Evolutionary conservation across 2,113 vertebrate genomes (phyloP).

Genomic region (Pan troglodytes): DNA sequence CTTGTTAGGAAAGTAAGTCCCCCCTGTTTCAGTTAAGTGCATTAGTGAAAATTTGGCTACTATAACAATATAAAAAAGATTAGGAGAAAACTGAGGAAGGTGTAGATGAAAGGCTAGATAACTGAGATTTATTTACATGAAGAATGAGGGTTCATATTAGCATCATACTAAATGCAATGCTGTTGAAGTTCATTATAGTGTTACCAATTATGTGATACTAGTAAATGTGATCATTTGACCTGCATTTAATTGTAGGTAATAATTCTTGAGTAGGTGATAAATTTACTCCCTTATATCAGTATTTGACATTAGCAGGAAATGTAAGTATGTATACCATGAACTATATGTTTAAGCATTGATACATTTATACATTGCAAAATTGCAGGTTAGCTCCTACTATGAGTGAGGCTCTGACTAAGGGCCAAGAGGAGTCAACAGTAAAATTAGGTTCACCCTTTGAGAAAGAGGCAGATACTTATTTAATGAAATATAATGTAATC

Average conservation of each 20-base stretch:
- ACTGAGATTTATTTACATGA: conserved; percentile 24
- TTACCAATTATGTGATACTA: conserved; percentile 7
- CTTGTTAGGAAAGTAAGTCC: not conserved
- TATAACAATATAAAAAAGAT: not conserved
- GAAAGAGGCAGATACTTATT: not conserved
- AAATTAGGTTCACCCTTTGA: not conserved
- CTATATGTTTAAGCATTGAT: not conserved
- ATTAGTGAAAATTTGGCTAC: not conserved
- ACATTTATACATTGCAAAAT: not conserved
- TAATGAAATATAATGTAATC: not conserved
- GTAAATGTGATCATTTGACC: conserved; percentile 33
- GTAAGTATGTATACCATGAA: not conserved
- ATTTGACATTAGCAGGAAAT: not conserved
- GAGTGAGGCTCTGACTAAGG: not conserved
- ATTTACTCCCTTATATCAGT: not conserved
- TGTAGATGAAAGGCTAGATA: not conserved
- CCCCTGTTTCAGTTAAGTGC: not conserved
- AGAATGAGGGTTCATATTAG: conserved; percentile 5
- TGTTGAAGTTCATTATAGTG: conserved; percentile 7
- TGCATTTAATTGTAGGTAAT: conserved; percentile 28
- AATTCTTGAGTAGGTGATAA: conserved; percentile 33
- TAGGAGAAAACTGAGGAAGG: not conserved
- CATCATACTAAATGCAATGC: not conserved
- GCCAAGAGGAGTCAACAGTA: not conserved
- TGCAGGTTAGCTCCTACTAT: not conserved